phyloP scores from a whole-genome alignment of 2,113 vertebrate species.

The Periophthalmodon schlosseri region DNA sequence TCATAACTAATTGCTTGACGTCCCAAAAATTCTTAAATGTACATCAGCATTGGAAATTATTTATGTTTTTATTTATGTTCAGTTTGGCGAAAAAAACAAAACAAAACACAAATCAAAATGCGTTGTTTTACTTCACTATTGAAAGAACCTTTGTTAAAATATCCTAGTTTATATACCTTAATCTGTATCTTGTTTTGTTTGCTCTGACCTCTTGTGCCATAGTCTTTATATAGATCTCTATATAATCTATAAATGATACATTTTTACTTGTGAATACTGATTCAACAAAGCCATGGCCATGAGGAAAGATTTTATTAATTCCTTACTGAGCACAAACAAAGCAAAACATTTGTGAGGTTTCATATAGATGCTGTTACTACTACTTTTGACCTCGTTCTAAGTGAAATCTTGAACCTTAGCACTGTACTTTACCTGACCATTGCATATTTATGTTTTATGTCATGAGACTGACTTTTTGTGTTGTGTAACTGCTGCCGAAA shows the following conservation, averaged over 20 bases:
- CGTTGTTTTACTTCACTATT: neutral
- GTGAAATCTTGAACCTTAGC: neutral
- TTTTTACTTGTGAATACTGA: constrained; percentile 23
- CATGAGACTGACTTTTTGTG: neutral
- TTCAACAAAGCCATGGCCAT: constrained; percentile 44
- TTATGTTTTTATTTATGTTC: neutral
- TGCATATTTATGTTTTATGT: neutral
- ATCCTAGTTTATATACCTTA: neutral
- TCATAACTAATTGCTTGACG: neutral
- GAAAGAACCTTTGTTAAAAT: neutral
- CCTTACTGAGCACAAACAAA: constrained; percentile 44
- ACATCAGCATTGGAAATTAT: neutral
- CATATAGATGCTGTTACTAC: neutral
- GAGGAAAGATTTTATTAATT: constrained; percentile 3
- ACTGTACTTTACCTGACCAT: neutral
- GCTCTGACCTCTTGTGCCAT: constrained; percentile 65
- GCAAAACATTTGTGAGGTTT: neutral
- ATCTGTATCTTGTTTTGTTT: constrained; percentile 36
- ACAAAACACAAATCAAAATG: neutral
- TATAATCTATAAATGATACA: constrained; percentile 21
- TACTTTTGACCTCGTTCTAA: neutral
- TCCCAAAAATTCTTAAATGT: neutral
- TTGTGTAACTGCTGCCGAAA: constrained; percentile 16
- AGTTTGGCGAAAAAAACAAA: neutral
- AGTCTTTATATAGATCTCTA: constrained; percentile 19